Conservation (phyloP, 2,797 vertebrate species). For the Heterohyrax brucei region DNA sequence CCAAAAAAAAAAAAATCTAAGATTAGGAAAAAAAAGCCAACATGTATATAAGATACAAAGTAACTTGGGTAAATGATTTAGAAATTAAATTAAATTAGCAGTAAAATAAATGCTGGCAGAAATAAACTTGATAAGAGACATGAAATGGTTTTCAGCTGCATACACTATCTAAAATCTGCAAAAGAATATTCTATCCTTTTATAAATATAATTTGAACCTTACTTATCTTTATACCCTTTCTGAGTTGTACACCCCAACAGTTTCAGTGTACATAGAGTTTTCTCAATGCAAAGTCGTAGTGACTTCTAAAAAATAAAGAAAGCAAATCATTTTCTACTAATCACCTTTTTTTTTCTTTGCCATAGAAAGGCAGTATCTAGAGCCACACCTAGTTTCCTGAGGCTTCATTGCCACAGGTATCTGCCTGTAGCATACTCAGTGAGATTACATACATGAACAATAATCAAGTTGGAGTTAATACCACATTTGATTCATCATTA, state of each 20-base stretch:
- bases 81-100: constrained; percentile 17
- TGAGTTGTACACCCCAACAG: not conserved
- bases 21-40: not conserved
- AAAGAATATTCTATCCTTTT: not conserved
- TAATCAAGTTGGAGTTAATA: not conserved
- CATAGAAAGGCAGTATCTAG: not conserved
- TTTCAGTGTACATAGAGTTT: not conserved
- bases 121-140: not conserved
- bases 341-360: not conserved
- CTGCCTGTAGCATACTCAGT: too few relatives aligned
- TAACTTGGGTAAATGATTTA: not conserved
- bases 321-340: too few relatives aligned
- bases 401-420: not conserved
- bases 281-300: not conserved
- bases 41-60: not conserved
- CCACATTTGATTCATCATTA: not conserved
- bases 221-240: not conserved
- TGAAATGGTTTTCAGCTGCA: not conserved
- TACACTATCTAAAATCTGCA: not conserved
- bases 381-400: not conserved
- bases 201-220: not conserved
- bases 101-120: constrained; percentile 6
- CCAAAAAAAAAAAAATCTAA: not conserved
- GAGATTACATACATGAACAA: fast-evolving
- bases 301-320: not conserved